Evolutionary conservation across 2,888 invertebrate species (phyloP).

Genomic region (Lasioglossum oenotherae): DNA sequence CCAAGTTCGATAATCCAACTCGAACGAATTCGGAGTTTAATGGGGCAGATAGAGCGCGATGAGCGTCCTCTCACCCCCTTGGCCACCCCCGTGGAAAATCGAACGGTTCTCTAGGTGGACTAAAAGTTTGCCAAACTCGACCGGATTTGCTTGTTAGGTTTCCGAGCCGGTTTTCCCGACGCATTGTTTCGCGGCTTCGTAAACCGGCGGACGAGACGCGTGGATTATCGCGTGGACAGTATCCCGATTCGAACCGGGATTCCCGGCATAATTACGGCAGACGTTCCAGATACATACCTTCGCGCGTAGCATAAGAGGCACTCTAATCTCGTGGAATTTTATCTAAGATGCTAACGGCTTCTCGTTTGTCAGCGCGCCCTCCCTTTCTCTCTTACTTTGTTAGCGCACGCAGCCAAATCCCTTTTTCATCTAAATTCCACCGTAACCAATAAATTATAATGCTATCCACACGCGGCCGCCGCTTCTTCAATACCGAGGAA

Average conservation of each 20-base stretch:
- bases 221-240: slow-evolving; percentile 31
- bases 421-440: slow-evolving; percentile 59
- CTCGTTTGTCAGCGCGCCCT: slow-evolving; percentile 41
- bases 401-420: slow-evolving; percentile 30
- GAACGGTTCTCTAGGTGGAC: neutral
- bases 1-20: slow-evolving; percentile 60
- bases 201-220: neutral
- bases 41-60: slow-evolving; percentile 13
- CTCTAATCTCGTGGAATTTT: slow-evolving; percentile 55
- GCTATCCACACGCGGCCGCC: slow-evolving; percentile 21
- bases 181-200: neutral
- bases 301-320: slow-evolving; percentile 14
- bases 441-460: slow-evolving; percentile 48
- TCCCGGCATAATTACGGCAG: slow-evolving; percentile 31
- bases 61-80: neutral
- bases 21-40: slow-evolving; percentile 24
- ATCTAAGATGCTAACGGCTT: slow-evolving; percentile 39
- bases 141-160: neutral
- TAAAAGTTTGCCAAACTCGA: neutral
- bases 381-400: neutral
- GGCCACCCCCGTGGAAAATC: neutral
- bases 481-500: slow-evolving; percentile 17
- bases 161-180: neutral
- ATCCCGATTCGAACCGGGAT: slow-evolving; percentile 1
- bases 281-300: slow-evolving; percentile 35